phyloP scores from a whole-genome alignment of 2,888 invertebrate species.

The Cephus pulcher region DNA sequence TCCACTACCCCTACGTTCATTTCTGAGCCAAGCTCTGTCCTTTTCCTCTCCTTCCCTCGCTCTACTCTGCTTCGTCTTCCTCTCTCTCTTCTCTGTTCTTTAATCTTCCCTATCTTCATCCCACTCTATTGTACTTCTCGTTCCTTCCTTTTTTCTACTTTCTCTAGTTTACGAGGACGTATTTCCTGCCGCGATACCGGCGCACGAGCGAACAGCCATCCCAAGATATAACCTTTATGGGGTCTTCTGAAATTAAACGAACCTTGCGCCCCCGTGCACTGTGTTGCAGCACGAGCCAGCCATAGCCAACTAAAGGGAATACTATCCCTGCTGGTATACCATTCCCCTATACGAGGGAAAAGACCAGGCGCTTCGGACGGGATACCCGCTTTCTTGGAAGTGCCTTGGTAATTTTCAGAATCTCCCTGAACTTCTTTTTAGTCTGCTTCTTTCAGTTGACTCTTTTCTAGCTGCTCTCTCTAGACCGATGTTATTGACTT shows the following conservation, averaged over 20 bases:
- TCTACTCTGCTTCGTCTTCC: conserved; percentile 1
- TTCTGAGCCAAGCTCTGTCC: conserved; percentile 18
- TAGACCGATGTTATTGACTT: too few relatives aligned
- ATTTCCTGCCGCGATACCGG: conserved; percentile 36
- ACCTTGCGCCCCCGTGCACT: conserved; percentile 20
- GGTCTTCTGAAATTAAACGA: conserved; percentile 47
- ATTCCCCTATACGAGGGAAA: too few relatives aligned
- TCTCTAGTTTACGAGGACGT: conserved; percentile 44
- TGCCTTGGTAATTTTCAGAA: too few relatives aligned
- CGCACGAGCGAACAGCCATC: conserved; percentile 21
- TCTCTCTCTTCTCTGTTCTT: conserved; percentile 14
- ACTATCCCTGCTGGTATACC: too few relatives aligned
- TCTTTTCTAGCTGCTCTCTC: too few relatives aligned
- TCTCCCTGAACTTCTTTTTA: too few relatives aligned
- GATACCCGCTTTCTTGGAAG: too few relatives aligned
- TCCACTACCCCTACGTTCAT: conserved; percentile 15
- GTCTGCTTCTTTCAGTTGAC: too few relatives aligned
- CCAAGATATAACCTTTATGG: conserved; percentile 43
- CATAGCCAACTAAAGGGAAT: too few relatives aligned
- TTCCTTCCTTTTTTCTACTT: conserved; percentile 16
- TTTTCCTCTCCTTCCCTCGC: conserved; percentile 13
- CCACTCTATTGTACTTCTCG: neutral
- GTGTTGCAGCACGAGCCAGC: conserved; percentile 1
- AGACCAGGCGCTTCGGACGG: too few relatives aligned
- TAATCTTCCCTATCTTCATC: conserved; percentile 2